phyloP scores from a whole-genome alignment of 2,888 invertebrate species.

The Tenthredo distinguenda region DNA sequence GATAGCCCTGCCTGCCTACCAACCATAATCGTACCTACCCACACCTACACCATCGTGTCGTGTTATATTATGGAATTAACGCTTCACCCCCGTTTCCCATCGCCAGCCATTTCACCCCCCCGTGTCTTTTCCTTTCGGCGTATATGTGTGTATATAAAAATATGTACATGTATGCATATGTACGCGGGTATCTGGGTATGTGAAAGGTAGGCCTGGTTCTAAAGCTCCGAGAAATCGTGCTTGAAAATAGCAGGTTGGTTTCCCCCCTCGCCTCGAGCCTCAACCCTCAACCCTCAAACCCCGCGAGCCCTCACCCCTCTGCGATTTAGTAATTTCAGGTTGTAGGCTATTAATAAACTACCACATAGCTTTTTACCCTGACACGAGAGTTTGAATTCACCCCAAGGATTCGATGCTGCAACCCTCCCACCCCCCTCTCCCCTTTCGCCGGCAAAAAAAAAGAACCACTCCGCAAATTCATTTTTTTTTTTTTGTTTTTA shows the following conservation, averaged over 20 bases:
- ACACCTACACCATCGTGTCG: background rate
- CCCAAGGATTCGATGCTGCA: background rate
- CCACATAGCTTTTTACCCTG: background rate
- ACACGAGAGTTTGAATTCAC: background rate
- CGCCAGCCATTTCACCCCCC: background rate
- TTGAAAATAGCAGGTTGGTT: constrained; percentile 2
- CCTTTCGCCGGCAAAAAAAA: background rate
- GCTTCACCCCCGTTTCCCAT: background rate
- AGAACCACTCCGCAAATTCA: background rate
- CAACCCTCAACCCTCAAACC: background rate
- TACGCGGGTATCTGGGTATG: background rate
- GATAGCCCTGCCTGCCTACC: constrained; percentile 1
- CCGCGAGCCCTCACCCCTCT: background rate
- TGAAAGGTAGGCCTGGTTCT: too few species aligned
- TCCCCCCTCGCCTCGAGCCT: background rate
- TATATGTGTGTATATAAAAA: background rate
- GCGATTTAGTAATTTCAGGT: constrained; percentile 15
- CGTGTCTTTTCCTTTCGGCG: background rate
- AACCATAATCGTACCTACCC: background rate
- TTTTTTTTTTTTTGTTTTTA: background rate
- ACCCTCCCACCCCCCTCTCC: too few species aligned
- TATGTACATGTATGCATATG: background rate
- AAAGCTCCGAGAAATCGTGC: background rate
- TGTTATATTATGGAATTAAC: constrained; percentile 24
- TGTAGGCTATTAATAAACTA: constrained; percentile 32